Conservation (phyloP, 2,888 invertebrate genomes). For the Eupithecia dodoneata region DNA sequence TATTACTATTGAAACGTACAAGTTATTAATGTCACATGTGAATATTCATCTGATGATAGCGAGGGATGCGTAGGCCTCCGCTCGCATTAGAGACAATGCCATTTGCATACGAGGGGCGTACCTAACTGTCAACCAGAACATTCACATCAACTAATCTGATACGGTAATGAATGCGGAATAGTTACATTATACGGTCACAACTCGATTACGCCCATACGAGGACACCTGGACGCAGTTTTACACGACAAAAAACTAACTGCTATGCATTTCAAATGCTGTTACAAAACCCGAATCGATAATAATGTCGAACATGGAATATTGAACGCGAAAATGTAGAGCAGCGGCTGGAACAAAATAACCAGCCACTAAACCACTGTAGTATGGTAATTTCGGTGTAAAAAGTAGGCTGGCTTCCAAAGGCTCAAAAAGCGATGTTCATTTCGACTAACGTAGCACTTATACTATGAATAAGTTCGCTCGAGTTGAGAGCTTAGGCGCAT, state of each 20-base stretch:
- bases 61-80: constrained; percentile 71
- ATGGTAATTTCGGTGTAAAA: constrained; percentile 66
- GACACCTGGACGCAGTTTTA: constrained; percentile 26
- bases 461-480: constrained; percentile 66
- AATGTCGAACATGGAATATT: constrained; percentile 13
- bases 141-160: constrained; percentile 78
- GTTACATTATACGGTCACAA: constrained; percentile 62
- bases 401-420: constrained; percentile 65
- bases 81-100: constrained; percentile 80
- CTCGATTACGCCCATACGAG: constrained; percentile 53
- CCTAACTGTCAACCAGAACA: constrained; percentile 79
- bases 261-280: constrained; percentile 17
- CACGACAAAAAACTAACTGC: constrained; percentile 13
- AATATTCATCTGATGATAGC: constrained; percentile 79
- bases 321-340: constrained; percentile 12
- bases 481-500: constrained; percentile 72
- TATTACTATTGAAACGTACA: constrained; percentile 30
- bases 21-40: constrained; percentile 61
- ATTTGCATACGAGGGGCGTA: constrained; percentile 80
- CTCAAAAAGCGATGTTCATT: constrained; percentile 72
- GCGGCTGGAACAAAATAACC: constrained; percentile 19
- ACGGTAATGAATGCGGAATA: constrained; percentile 70
- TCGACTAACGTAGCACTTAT: constrained; percentile 74
- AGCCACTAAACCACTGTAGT: constrained; percentile 35
- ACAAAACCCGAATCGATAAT: constrained; percentile 14